phyloP scores from a whole-genome alignment of 2,797 vertebrate genomes.

The Sandelia bainsii region DNA sequence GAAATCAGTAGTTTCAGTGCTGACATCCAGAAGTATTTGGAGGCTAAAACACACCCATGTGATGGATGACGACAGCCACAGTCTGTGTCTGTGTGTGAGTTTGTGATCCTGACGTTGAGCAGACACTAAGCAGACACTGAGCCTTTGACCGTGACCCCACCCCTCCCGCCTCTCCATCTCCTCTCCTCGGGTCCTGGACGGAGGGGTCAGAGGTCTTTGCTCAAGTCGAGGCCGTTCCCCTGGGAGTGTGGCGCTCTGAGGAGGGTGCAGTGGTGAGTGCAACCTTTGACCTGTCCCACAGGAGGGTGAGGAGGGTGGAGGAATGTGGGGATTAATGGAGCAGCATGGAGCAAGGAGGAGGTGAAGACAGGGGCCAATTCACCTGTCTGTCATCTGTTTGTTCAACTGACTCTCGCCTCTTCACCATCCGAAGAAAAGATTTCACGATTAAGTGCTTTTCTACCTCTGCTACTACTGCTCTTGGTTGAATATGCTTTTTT shows the following conservation, averaged over 20 bases:
- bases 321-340: conserved; percentile 42
- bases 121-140: conserved; percentile 37
- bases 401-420: background rate
- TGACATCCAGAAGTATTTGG: conserved; percentile 58
- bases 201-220: conserved; percentile 35
- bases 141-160: conserved; percentile 51
- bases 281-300: conserved; percentile 31
- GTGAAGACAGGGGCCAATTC: background rate
- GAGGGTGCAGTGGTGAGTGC: conserved; percentile 7
- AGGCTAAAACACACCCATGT: conserved; percentile 64
- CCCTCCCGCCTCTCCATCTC: conserved; percentile 13
- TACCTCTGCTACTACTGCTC: no score
- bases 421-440: background rate
- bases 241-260: conserved; percentile 29
- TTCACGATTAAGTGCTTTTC: background rate
- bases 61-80: conserved; percentile 66
- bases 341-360: background rate
- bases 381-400: conserved; percentile 14
- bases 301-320: conserved; percentile 18
- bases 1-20: conserved; percentile 79
- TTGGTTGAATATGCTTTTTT: no score
- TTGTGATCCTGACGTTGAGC: conserved; percentile 5
- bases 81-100: conserved; percentile 3
- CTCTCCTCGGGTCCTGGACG: conserved; percentile 16
- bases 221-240: conserved; percentile 33